A percentile compares a stretch with the other conserved stretches of the same genome.
Conservation (phyloP, 2,888 invertebrate species). For the Drosophila monieri region DNA sequence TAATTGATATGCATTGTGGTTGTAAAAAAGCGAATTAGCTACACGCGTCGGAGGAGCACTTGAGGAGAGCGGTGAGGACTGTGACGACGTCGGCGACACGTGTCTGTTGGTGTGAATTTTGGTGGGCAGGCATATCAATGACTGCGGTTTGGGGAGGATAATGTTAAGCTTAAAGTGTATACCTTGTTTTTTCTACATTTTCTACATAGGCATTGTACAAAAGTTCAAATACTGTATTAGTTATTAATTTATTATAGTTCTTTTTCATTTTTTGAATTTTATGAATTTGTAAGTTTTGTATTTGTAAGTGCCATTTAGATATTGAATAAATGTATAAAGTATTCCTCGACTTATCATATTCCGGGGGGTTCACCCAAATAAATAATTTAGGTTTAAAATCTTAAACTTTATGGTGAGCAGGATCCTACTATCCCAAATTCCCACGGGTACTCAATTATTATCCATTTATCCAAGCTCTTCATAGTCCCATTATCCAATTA, state of each 20-base stretch:
- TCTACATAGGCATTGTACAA: no score
- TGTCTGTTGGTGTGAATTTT: conserved; percentile 53
- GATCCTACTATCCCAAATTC: not conserved
- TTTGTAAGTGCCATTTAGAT: not conserved
- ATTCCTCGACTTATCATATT: no score
- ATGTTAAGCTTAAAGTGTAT: not conserved
- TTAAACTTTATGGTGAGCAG: not conserved
- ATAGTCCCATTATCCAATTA: conserved; percentile 45
- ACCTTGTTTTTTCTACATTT: not conserved
- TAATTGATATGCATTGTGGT: conserved; percentile 70
- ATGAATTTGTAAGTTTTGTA: no score
- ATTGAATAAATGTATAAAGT: not conserved
- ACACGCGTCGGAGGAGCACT: conserved; percentile 65
- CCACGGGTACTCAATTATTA: not conserved
- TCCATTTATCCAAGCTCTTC: not conserved
- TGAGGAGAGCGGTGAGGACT: conserved; percentile 31
- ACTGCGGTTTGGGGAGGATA: not conserved
- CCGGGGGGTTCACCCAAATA: not conserved
- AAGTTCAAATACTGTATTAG: not conserved
- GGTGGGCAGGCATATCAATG: conserved; percentile 14
- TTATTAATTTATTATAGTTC: not conserved
- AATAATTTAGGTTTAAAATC: no score
- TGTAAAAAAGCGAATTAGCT: conserved; percentile 52
- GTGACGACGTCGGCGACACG: conserved; percentile 45
- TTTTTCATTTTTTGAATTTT: not conserved